Percentiles rank a stretch among this genome's conserved stretches.
Conservation (phyloP, 2,113 vertebrate genomes). For the Channa maculata region DNA sequence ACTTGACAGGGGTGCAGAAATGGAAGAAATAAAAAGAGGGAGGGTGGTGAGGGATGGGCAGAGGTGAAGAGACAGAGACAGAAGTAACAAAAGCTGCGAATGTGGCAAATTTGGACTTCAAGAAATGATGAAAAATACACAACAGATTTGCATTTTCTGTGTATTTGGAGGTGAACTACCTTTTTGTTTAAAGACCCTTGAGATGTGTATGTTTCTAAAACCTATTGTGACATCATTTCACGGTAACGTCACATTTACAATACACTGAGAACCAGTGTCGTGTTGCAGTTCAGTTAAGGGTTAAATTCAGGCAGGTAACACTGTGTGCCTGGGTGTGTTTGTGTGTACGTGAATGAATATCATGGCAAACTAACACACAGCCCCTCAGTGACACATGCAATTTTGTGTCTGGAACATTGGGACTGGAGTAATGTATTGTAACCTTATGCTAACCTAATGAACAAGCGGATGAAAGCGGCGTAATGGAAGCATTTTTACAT, state of each 20-base stretch:
- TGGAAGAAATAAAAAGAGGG: slow-evolving; percentile 70
- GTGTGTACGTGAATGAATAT: slow-evolving; percentile 37
- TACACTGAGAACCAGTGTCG: background rate
- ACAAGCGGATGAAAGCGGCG: slow-evolving; percentile 82
- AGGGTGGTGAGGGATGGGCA: slow-evolving; percentile 71
- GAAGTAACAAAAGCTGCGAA: slow-evolving; percentile 68
- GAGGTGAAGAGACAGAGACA: slow-evolving; percentile 72
- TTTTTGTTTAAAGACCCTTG: background rate
- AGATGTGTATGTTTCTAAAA: background rate
- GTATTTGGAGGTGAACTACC: slow-evolving; percentile 12
- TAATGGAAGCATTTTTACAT: slow-evolving; percentile 85
- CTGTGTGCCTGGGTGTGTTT: slow-evolving; percentile 12
- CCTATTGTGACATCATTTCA: background rate
- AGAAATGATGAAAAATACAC: slow-evolving; percentile 32
- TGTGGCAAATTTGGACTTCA: slow-evolving; percentile 48
- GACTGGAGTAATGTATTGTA: slow-evolving; percentile 81
- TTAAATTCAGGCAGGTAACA: slow-evolving; percentile 44
- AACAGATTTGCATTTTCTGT: slow-evolving; percentile 30
- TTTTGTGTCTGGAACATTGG: slow-evolving; percentile 58
- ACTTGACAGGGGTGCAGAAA: slow-evolving; percentile 81
- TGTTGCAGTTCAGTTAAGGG: slow-evolving; percentile 22
- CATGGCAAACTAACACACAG: slow-evolving; percentile 56
- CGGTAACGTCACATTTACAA: slow-evolving; percentile 16
- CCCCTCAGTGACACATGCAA: slow-evolving; percentile 60
- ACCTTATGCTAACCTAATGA: slow-evolving; percentile 87